Percentiles rank a stretch among this genome's conserved stretches.
phyloP scores from a whole-genome alignment of 2,888 invertebrate genomes.

The Neelides folsomi region DNA sequence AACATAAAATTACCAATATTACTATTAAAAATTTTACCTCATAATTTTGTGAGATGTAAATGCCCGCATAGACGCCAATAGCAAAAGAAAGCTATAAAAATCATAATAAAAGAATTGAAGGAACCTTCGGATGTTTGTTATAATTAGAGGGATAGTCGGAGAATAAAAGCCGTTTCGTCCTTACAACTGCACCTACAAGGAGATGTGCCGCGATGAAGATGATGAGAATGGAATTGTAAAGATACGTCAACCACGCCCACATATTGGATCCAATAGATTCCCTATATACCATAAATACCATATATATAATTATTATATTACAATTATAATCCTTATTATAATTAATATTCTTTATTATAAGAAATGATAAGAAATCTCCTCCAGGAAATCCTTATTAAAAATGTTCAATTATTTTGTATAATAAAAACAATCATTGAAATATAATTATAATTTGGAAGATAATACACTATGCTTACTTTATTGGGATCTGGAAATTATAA shows the following conservation, averaged over 20 bases:
- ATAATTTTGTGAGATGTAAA: constrained; percentile 28
- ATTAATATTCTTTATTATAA: no score
- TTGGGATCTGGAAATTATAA: no score
- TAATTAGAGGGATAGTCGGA: not conserved
- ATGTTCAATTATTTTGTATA: no score
- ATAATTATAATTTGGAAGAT: no score
- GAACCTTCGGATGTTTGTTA: not conserved
- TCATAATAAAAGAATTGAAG: constrained; percentile 1
- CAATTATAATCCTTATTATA: no score
- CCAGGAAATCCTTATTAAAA: no score
- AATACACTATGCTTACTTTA: no score
- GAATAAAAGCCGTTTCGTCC: constrained; percentile 4
- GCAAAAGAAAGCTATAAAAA: constrained; percentile 23
- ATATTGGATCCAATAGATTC: constrained; percentile 8
- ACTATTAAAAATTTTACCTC: constrained; percentile 17
- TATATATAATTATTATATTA: no score
- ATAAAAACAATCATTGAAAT: no score
- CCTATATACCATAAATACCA: no score
- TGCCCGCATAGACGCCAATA: constrained; percentile 24
- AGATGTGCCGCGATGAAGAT: constrained; percentile 31
- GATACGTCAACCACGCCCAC: constrained; percentile 24
- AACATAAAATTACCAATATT: not conserved
- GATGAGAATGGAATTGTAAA: constrained; percentile 28
- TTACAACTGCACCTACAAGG: constrained; percentile 32
- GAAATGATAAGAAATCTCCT: no score